phyloP scores from a whole-genome alignment of 2,797 vertebrate species.

The Salmo trutta region DNA sequence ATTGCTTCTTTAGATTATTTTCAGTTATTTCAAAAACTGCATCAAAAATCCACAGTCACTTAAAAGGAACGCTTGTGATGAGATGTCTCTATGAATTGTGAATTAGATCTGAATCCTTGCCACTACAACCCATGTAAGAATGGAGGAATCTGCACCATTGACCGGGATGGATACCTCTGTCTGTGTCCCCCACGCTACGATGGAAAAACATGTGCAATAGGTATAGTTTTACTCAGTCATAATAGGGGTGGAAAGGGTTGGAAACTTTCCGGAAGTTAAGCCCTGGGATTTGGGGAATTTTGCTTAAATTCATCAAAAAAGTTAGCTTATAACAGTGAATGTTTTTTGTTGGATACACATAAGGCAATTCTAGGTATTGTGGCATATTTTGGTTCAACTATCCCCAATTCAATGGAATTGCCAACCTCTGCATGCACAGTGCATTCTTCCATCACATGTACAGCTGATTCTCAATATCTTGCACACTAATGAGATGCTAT shows the following conservation, averaged over 20 bases:
- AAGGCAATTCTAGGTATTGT: too few species aligned
- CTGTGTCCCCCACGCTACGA: constrained; percentile 78
- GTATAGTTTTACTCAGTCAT: constrained; percentile 45
- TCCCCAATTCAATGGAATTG: too few species aligned
- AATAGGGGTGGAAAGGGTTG: not conserved
- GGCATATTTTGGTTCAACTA: too few species aligned
- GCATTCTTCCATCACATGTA: too few species aligned
- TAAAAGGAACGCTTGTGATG: not conserved
- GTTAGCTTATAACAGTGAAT: too few species aligned
- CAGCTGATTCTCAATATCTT: too few species aligned
- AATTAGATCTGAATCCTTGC: constrained; percentile 78
- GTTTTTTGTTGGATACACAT: too few species aligned
- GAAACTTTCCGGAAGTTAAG: too few species aligned
- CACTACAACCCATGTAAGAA: constrained; percentile 77
- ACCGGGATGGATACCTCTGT: constrained; percentile 68
- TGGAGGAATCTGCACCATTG: constrained; percentile 78
- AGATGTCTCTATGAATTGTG: not conserved
- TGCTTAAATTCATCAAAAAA: too few species aligned
- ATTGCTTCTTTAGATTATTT: not conserved
- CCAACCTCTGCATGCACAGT: too few species aligned
- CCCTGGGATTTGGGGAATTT: too few species aligned
- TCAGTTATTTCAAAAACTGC: not conserved
- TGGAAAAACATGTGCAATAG: constrained; percentile 75
- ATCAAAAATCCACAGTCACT: not conserved
- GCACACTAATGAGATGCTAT: too few species aligned